phyloP scores from a whole-genome alignment of 2,113 vertebrate genomes.

The Manacus vitellinus region DNA sequence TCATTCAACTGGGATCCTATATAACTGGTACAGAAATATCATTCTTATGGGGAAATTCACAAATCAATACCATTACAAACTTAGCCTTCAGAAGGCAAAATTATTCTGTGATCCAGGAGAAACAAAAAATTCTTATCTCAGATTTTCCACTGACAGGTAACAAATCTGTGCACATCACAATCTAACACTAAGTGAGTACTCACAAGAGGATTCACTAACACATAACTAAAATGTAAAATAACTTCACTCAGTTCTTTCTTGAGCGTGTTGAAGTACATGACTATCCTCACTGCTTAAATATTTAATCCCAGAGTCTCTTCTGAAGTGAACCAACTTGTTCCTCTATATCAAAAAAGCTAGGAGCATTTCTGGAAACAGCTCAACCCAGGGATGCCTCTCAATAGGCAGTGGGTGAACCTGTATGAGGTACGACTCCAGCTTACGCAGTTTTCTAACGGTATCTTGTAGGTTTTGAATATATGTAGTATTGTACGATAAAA shows the following conservation, averaged over 20 bases:
- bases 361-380: not conserved
- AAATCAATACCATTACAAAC: not conserved
- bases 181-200: not conserved
- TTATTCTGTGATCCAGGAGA: not conserved
- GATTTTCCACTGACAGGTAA: not conserved
- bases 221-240: not conserved
- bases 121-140: not conserved
- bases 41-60: not conserved
- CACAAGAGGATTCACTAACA: not conserved
- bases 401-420: not conserved
- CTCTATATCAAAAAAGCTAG: not conserved
- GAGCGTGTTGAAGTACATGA: accelerated
- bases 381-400: not conserved
- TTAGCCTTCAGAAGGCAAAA: not conserved
- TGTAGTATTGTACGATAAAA: accelerated
- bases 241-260: not conserved
- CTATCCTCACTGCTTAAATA: not conserved
- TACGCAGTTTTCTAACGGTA: not conserved
- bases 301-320: not conserved
- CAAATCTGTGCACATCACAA: not conserved
- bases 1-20: not conserved
- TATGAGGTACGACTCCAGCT: not conserved
- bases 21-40: not conserved
- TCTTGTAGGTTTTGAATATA: not conserved
- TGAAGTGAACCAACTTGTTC: not conserved